Conservation (phyloP, 2,113 vertebrate species). For the Pithys albifrons region DNA sequence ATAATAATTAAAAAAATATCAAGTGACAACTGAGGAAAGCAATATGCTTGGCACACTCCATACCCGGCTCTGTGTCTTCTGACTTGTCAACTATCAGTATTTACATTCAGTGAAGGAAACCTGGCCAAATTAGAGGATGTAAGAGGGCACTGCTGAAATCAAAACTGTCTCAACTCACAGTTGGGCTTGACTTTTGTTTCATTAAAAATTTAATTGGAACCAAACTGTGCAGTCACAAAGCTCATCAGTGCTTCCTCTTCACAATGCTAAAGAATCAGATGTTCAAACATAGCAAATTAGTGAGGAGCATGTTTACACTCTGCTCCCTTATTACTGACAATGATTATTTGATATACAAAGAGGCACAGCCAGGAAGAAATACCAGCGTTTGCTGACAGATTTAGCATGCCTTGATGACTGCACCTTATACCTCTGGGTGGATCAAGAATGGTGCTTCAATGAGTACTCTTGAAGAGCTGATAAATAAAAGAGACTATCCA, state of each 20-base stretch:
- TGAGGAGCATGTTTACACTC: constrained; percentile 64
- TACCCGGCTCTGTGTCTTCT: background rate
- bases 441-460: background rate
- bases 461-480: background rate
- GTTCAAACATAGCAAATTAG: constrained; percentile 67
- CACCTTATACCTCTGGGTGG: background rate
- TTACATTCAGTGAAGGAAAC: constrained; percentile 6
- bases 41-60: background rate
- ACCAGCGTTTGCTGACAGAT: constrained; percentile 27
- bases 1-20: background rate
- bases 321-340: constrained; percentile 53
- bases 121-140: constrained; percentile 2
- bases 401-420: constrained; percentile 27
- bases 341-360: constrained; percentile 71
- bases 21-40: background rate
- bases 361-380: background rate
- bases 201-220: constrained; percentile 73
- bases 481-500: background rate
- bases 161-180: constrained; percentile 36
- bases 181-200: constrained; percentile 56
- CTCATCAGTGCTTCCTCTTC: constrained; percentile 59
- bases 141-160: constrained; percentile 26
- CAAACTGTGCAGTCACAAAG: constrained; percentile 62
- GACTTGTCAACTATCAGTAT: background rate
- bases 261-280: constrained; percentile 57